These are phyloP conservation scores for Halcyon smyrnensis DNA, from an alignment of 2,797 vertebrate genomes.

Conservation along the genomic window DNA sequence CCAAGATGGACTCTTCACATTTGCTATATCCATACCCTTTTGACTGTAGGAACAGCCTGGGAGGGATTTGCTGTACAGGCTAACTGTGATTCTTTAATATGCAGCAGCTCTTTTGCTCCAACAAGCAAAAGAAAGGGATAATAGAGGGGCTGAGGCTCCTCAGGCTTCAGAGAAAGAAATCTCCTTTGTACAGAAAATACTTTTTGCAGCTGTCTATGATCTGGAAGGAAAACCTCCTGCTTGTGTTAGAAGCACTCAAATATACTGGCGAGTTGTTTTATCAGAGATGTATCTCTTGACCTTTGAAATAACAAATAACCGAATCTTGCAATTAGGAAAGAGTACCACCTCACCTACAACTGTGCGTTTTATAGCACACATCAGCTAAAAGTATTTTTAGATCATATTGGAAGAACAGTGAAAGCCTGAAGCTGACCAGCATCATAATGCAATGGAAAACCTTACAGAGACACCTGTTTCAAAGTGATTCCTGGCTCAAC, in stretches of 20 bases:
- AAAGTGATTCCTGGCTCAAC: not conserved
- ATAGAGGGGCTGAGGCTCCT: not conserved
- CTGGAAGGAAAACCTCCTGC: not conserved
- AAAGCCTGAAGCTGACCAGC: constrained; percentile 28
- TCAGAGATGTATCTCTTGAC: not conserved
- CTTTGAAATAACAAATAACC: constrained; percentile 2
- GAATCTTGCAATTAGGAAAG: not conserved
- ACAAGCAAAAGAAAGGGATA: not conserved
- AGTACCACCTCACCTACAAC: not conserved
- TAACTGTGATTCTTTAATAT: not conserved
- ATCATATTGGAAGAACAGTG: not conserved
- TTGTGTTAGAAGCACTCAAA: not conserved
- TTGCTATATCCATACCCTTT: not conserved
- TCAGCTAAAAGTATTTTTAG: constrained; percentile 48
- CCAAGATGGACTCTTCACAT: not conserved
- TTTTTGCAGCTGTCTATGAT: not conserved
- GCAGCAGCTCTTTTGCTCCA: not conserved
- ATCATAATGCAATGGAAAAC: constrained; percentile 35
- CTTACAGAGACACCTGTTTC: constrained; percentile 36
- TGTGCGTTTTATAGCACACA: not conserved
- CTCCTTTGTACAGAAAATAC: not conserved
- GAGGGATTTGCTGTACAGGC: not conserved
- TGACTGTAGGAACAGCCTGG: not conserved
- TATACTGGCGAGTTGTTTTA: not conserved
- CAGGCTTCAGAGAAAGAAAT: not conserved